Percentiles rank a stretch among this genome's conserved stretches.
These are phyloP conservation scores for Porites rus DNA, from an alignment of 92 coral and sea anemone species.

Conservation along the genomic window DNA sequence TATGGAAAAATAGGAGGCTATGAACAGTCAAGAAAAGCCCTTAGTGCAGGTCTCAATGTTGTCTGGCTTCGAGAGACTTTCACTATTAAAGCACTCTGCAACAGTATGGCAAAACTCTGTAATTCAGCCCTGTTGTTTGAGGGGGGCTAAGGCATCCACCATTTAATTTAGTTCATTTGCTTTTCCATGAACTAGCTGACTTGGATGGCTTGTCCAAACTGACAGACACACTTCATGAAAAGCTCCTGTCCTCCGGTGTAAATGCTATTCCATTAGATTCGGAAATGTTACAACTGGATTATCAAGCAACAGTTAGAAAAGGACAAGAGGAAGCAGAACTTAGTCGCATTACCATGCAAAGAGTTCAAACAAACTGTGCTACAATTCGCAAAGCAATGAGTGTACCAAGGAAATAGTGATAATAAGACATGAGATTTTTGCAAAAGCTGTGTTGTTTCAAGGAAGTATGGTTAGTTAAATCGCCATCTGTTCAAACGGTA, in stretches of 20 bases:
- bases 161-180: neutral
- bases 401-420: constrained; percentile 31
- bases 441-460: too few species aligned
- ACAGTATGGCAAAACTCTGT: too few species aligned
- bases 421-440: too few species aligned
- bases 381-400: constrained; percentile 81
- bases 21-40: too few species aligned
- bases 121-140: too few species aligned
- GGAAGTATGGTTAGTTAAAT: too few species aligned
- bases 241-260: constrained; percentile 86
- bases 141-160: neutral
- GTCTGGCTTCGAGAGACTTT: too few species aligned
- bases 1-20: too few species aligned
- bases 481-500: too few species aligned
- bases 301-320: constrained; percentile 85
- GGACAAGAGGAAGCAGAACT: constrained; percentile 89
- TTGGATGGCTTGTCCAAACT: constrained; percentile 79
- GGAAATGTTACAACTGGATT: constrained; percentile 85
- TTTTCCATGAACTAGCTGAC: constrained; percentile 62
- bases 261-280: constrained; percentile 94
- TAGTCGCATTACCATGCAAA: constrained; percentile 73
- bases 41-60: too few species aligned
- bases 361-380: constrained; percentile 90
- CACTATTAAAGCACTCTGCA: too few species aligned
- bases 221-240: constrained; percentile 77